Evolutionary conservation across 2,113 vertebrate genomes (phyloP).

Genomic region (Pithys albifrons): DNA sequence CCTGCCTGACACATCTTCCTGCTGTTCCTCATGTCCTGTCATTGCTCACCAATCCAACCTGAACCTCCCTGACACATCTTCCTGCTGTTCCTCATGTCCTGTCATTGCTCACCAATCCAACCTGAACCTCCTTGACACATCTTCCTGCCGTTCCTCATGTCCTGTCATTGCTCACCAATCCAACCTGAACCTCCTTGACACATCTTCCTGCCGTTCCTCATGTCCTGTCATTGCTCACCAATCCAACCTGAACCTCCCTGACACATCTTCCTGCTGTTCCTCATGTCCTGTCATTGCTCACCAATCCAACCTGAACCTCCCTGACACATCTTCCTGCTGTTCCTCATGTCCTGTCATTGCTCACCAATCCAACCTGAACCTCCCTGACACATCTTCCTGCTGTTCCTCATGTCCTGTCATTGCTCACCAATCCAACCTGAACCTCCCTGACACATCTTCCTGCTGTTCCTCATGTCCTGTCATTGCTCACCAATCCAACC

Average conservation of each 20-base stretch:
- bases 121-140: background rate
- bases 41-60: too few species aligned
- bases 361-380: background rate
- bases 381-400: background rate
- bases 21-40: background rate
- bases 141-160: background rate
- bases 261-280: background rate
- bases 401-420: background rate
- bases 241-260: background rate
- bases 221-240: background rate
- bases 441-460: background rate
- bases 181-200: background rate
- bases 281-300: background rate
- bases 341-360: background rate
- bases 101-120: background rate
- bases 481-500: background rate
- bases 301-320: background rate
- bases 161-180: background rate
- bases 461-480: background rate
- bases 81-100: background rate
- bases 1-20: background rate
- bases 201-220: background rate
- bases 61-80: background rate
- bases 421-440: too few species aligned
- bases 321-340: background rate